Percentiles rank a stretch among this genome's conserved stretches.
phyloP scores from a whole-genome alignment of 2,888 invertebrate species.

The Panzeria rudis region DNA sequence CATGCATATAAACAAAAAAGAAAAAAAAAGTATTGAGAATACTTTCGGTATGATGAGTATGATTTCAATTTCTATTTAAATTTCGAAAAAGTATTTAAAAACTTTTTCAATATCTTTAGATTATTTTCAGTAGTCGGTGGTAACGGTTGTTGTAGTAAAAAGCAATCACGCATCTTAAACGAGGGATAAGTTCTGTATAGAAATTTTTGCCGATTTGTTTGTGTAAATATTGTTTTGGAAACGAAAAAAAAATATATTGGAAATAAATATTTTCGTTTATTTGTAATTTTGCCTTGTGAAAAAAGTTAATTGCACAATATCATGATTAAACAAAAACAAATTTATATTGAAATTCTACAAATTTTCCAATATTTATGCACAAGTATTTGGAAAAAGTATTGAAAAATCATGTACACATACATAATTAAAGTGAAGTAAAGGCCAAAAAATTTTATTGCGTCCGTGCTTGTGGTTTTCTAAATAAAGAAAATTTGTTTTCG shows the following conservation, averaged over 20 bases:
- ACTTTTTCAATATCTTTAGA: slow-evolving; percentile 61
- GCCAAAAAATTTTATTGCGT: neutral
- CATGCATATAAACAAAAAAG: neutral
- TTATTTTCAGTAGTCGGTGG: slow-evolving; percentile 58
- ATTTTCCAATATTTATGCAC: slow-evolving; percentile 26
- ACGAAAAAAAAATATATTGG: neutral
- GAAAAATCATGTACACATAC: slow-evolving; percentile 11
- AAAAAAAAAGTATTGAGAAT: slow-evolving; percentile 35
- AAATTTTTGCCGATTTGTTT: slow-evolving; percentile 19
- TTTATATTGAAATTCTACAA: slow-evolving; percentile 9
- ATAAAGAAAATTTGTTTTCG: neutral
- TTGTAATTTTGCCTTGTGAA: slow-evolving; percentile 3
- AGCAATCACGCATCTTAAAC: neutral
- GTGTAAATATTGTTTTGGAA: slow-evolving; percentile 20
- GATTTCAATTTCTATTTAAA: slow-evolving; percentile 37
- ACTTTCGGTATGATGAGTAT: slow-evolving; percentile 31
- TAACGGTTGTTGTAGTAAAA: slow-evolving; percentile 40
- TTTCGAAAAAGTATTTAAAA: slow-evolving; percentile 45
- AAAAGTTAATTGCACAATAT: slow-evolving; percentile 17
- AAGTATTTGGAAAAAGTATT: slow-evolving; percentile 27
- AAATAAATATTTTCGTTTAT: slow-evolving; percentile 8
- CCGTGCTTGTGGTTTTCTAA: slow-evolving; percentile 2
- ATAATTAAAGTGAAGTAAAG: neutral
- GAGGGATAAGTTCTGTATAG: slow-evolving; percentile 21
- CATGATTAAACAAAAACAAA: slow-evolving; percentile 3